Conservation (phyloP, 1,140 invertebrate genomes). For the Neodiprion fabricii region DNA sequence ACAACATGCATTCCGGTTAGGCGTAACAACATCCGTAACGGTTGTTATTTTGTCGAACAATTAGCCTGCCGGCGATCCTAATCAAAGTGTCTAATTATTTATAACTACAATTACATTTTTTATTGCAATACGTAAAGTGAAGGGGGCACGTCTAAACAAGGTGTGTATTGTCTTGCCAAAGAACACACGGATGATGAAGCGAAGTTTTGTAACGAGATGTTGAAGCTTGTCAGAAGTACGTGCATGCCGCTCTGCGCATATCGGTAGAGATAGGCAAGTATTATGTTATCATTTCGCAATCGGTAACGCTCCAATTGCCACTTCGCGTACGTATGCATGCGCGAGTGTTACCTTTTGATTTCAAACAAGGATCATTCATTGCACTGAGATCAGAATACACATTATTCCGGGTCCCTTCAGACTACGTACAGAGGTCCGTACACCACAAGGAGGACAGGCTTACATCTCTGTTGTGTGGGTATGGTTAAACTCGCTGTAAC, state of each 20-base stretch:
- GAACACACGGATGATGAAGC: no score
- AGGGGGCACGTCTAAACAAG: neutral
- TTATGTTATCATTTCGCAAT: neutral
- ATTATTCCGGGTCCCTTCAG: no score
- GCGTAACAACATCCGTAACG: no score
- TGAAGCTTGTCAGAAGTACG: no score
- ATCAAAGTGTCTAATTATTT: neutral
- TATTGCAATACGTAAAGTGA: neutral
- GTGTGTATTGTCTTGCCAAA: neutral
- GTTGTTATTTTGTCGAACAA: neutral
- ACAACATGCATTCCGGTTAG: no score
- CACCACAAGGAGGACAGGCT: no score
- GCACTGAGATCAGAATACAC: no score
- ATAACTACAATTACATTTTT: neutral
- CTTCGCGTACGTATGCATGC: neutral
- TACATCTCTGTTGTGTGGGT: no score
- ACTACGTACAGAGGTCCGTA: no score
- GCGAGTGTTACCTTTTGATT: neutral
- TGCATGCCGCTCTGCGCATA: no score
- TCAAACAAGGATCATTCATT: neutral
- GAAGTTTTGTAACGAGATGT: no score
- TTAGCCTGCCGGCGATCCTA: neutral
- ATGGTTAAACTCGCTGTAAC: no score
- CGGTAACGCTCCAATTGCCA: constrained; percentile 1
- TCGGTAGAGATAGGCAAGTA: neutral